Percentiles rank a stretch among this genome's conserved stretches.
phyloP scores from a whole-genome alignment of 1,140 invertebrate species.

The Sycophaga agraensis region DNA sequence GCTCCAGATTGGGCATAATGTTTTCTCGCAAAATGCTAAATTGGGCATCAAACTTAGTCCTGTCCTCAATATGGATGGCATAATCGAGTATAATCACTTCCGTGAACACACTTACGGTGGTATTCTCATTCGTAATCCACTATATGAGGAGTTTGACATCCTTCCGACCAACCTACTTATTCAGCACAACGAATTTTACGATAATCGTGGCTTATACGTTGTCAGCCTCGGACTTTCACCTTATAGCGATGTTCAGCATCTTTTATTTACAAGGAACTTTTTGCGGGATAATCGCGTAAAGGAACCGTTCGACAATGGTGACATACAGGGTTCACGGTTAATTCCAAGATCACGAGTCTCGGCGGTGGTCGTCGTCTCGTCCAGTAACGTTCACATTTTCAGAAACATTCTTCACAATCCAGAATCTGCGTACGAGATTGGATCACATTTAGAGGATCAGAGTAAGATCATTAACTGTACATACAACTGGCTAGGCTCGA shows the following conservation, averaged over 20 bases:
- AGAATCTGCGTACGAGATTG: slow-evolving; percentile 89
- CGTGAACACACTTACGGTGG: slow-evolving; percentile 78
- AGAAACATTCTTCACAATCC: slow-evolving; percentile 93
- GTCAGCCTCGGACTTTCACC: slow-evolving; percentile 85
- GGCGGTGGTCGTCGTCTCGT: slow-evolving; percentile 85
- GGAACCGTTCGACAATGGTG: slow-evolving; percentile 78
- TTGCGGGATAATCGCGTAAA: slow-evolving; percentile 82
- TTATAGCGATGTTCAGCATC: slow-evolving; percentile 75
- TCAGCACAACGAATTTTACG: slow-evolving; percentile 84
- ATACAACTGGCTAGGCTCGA: slow-evolving; percentile 89
- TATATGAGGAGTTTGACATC: slow-evolving; percentile 72
- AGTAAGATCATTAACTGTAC: slow-evolving; percentile 91
- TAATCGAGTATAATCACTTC: slow-evolving; percentile 88
- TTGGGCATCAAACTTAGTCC: slow-evolving; percentile 80
- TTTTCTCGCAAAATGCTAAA: slow-evolving; percentile 75
- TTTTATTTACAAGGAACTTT: slow-evolving; percentile 88
- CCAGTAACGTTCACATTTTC: slow-evolving; percentile 85
- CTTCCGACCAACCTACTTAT: slow-evolving; percentile 72
- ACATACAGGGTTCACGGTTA: slow-evolving; percentile 66
- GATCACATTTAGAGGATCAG: slow-evolving; percentile 92
- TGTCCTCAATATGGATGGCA: slow-evolving; percentile 77
- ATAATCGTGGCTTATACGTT: slow-evolving; percentile 86
- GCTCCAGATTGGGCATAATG: slow-evolving; percentile 84
- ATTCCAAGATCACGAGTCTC: slow-evolving; percentile 85
- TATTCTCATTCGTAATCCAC: slow-evolving; percentile 82